phyloP scores from a whole-genome alignment of 2,888 invertebrate species.

The Dendrolimus houi region DNA sequence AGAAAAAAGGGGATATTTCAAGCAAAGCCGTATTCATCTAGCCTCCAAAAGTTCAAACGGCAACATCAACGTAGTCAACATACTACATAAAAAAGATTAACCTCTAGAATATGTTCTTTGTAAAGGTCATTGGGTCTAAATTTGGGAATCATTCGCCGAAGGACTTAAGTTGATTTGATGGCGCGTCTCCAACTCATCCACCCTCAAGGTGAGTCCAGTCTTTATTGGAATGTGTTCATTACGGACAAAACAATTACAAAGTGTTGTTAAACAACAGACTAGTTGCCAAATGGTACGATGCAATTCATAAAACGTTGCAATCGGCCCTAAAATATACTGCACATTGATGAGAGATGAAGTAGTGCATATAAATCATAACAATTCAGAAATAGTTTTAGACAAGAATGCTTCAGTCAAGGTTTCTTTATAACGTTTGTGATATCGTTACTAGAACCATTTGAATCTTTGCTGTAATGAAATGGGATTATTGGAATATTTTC shows the following conservation, averaged over 20 bases:
- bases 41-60: too few relatives aligned
- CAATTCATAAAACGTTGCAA: slow-evolving; percentile 1
- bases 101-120: too few relatives aligned
- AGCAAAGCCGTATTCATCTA: too few relatives aligned
- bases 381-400: neutral
- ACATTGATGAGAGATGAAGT: neutral
- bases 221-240: neutral
- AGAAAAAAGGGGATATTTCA: too few relatives aligned
- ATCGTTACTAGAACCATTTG: too few relatives aligned
- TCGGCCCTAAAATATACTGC: slow-evolving; percentile 1
- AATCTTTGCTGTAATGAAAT: too few relatives aligned
- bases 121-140: too few relatives aligned
- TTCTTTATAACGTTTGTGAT: neutral
- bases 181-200: neutral
- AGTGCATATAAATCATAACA: neutral
- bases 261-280: neutral
- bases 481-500: too few relatives aligned
- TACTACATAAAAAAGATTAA: too few relatives aligned
- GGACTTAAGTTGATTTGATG: neutral
- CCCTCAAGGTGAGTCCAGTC: neutral
- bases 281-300: neutral
- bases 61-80: too few relatives aligned
- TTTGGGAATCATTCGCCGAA: neutral
- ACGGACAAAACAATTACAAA: neutral
- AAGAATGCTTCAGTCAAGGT: neutral